A percentile compares a stretch with the other conserved stretches of the same genome.
Evolutionary conservation across 2,113 vertebrate genomes (phyloP).

Genomic region (Illadopsis cleaveri): DNA sequence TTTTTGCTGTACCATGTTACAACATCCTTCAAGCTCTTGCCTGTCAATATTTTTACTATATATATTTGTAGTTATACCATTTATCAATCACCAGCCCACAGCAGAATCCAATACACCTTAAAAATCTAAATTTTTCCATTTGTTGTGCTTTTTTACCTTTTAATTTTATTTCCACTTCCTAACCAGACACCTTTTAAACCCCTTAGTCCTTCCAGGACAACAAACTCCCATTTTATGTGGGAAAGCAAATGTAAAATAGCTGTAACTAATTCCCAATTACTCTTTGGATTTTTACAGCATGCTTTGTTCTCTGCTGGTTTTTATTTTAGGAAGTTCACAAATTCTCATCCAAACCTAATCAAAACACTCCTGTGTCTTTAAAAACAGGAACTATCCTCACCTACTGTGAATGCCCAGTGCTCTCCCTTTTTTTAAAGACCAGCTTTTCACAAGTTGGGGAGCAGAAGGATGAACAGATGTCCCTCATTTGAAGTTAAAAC

Average conservation of each 20-base stretch:
- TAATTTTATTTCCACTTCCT: neutral
- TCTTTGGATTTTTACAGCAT: neutral
- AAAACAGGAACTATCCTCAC: neutral
- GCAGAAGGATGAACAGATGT: slow-evolving; percentile 23
- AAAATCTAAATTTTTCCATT: neutral
- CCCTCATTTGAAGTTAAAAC: neutral
- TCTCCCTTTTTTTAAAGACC: neutral
- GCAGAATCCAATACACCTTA: neutral
- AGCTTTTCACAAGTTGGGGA: neutral
- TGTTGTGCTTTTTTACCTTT: neutral
- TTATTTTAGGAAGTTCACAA: neutral
- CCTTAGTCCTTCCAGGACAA: neutral
- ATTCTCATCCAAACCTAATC: neutral
- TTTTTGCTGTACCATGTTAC: neutral
- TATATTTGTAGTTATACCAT: neutral
- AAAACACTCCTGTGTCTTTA: neutral
- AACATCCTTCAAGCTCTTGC: neutral
- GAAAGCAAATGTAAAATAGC: neutral
- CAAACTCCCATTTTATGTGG: neutral
- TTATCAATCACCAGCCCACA: neutral
- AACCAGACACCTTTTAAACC: neutral
- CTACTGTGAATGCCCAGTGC: fast-evolving
- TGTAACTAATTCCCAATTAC: neutral
- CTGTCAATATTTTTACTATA: neutral
- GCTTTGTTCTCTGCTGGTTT: neutral